Evolutionary conservation across 1,140 invertebrate species (phyloP), one percentile per base, ranked within the genome.

Genomic region (Argopecten irradians): DNA sequence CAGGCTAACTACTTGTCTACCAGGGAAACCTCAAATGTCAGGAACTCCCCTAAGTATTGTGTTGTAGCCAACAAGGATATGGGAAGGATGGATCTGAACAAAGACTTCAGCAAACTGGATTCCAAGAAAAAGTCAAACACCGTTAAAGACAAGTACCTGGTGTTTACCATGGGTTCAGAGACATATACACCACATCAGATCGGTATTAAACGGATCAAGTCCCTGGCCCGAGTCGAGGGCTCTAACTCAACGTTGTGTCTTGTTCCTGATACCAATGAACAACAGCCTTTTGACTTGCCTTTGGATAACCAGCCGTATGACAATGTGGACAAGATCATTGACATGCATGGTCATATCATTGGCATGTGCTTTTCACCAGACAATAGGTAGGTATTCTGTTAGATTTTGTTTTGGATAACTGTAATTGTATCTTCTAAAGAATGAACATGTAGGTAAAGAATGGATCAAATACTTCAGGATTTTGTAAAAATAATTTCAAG

Each of bases 111-210:
- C 22, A 71, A 71, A 71, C 55, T 28, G 7, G 22, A 8, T 1
- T 71, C 22, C 1, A n/a, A 71, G 55, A 71, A 71, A 71, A 71
- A 71, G n/a, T 0, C 22, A 14, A 34, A 34, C 55, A 82, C 35
- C 41, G 36, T 88, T 5, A 87, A 96, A 16, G 97, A 97, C 89
- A 98, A 98, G 94, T 97, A 97, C 94, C 96, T 98, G 22, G 98
- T 98, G 90, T 98, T 98, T 94, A 98, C 98, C 11, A 98, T 97
- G 85, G 98, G 98, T 0, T 97, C 97, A 14, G 97, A 97, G 95
- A 98, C 98, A 0, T 98, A 97, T 92, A 98, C 97, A 2, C 98
- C 98, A 0, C 98, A 98, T 96, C 97, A 98, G 96, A 97, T 98
- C 90, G 97, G 97, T 41, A 97, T 98, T 89, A 98, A 98, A 94